Percentiles rank a stretch among this genome's conserved stretches.
Evolutionary conservation across 1,140 invertebrate genomes (phyloP).

Genomic region (Drosophila triauraria): DNA sequence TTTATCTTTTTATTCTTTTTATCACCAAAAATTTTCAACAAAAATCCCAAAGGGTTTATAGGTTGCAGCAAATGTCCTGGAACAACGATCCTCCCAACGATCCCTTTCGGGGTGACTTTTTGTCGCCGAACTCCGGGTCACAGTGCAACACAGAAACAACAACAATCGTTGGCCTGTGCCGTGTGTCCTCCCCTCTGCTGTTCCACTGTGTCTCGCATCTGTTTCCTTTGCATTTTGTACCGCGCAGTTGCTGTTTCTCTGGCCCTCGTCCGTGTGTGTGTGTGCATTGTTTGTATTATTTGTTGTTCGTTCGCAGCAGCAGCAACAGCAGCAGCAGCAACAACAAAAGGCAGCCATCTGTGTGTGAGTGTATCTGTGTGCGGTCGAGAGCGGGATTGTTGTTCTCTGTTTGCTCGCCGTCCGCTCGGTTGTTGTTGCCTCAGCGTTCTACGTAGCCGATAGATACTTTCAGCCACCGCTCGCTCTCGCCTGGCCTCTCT

Average conservation of each 20-base stretch:
- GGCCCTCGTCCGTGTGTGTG: conserved; percentile 31
- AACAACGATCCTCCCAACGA: neutral
- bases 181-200: conserved; percentile 18
- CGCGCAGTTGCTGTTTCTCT: conserved; percentile 76
- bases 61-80: neutral
- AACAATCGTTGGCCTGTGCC: conserved; percentile 53
- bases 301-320: conserved; percentile 64
- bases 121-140: neutral
- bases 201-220: conserved; percentile 50
- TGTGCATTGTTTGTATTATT: conserved; percentile 80
- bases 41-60: neutral
- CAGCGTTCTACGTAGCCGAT: conserved; percentile 75
- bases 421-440: conserved; percentile 45
- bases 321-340: conserved; percentile 37
- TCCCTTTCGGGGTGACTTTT: conserved; percentile 7
- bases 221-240: conserved; percentile 75
- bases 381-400: conserved; percentile 58
- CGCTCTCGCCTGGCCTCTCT: conserved; percentile 18
- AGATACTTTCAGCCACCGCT: conserved; percentile 61
- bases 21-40: neutral
- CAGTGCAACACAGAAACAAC: conserved; percentile 54
- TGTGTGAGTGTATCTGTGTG: conserved; percentile 21
- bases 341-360: conserved; percentile 60
- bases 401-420: conserved; percentile 75
- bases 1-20: too few relatives aligned